A percentile compares a stretch with the other conserved stretches of the same genome.
Evolutionary conservation across 1,140 invertebrate genomes (phyloP).

Genomic region (Atta cephalotes): DNA sequence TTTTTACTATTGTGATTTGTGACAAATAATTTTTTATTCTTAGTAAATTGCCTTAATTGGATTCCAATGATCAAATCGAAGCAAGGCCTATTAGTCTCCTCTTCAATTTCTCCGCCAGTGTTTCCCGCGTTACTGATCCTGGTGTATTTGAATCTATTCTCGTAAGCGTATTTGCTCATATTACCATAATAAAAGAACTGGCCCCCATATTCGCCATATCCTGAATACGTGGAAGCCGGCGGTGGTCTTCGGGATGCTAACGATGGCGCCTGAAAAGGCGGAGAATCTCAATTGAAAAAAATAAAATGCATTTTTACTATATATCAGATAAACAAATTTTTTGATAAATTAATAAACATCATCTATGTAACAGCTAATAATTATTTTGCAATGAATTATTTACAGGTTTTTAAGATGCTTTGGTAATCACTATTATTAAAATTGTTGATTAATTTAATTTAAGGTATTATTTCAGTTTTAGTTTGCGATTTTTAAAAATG

Average conservation of each 20-base stretch:
- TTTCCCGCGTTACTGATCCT: slow-evolving; percentile 29
- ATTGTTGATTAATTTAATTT: too few relatives aligned
- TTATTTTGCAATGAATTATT: too few relatives aligned
- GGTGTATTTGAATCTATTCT: slow-evolving; percentile 76
- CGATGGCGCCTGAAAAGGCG: neutral
- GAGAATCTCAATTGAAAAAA: neutral
- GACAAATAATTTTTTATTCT: neutral
- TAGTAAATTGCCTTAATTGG: slow-evolving; percentile 70
- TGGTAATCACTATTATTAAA: too few relatives aligned
- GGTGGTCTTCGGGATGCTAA: slow-evolving; percentile 67
- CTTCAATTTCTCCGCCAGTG: slow-evolving; percentile 53
- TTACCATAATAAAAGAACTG: slow-evolving; percentile 84
- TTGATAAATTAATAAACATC: neutral
- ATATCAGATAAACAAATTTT: neutral
- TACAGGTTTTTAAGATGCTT: too few relatives aligned
- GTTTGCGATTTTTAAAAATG: too few relatives aligned
- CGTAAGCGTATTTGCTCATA: slow-evolving; percentile 83
- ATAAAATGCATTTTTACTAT: neutral
- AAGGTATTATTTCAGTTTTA: too few relatives aligned
- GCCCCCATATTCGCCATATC: slow-evolving; percentile 83
- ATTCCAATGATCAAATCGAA: slow-evolving; percentile 79
- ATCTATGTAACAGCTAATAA: neutral
- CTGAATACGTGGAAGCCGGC: slow-evolving; percentile 80
- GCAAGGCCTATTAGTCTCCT: slow-evolving; percentile 16
- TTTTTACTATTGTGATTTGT: neutral